A percentile compares a stretch with the other conserved stretches of the same genome.
phyloP scores from a whole-genome alignment of 2,888 invertebrate genomes.

The Pseudanteris insignis region DNA sequence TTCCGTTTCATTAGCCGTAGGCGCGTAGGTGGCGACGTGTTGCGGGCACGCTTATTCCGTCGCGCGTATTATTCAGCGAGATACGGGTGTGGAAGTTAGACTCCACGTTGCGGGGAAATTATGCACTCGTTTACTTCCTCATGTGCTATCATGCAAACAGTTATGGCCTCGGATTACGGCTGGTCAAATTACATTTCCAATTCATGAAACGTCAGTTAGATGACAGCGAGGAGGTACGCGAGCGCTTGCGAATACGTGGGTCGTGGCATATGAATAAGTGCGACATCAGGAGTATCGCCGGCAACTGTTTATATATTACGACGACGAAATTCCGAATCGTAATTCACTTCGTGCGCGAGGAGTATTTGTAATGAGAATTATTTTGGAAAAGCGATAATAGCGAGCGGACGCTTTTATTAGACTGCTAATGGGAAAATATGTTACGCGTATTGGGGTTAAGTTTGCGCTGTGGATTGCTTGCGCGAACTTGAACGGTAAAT shows the following conservation, averaged over 20 bases:
- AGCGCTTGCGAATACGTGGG: constrained; percentile 30
- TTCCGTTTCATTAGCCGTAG: constrained; percentile 32
- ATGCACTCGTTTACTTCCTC: constrained; percentile 62
- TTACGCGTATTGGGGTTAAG: too few relatives aligned
- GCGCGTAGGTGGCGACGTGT: constrained; percentile 6
- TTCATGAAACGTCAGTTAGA: constrained; percentile 65
- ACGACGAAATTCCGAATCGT: constrained; percentile 5
- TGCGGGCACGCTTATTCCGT: constrained; percentile 16
- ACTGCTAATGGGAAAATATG: too few relatives aligned
- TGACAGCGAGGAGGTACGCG: constrained; percentile 48
- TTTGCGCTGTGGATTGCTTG: too few relatives aligned
- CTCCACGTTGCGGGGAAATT: constrained; percentile 49
- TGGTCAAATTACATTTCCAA: constrained; percentile 65
- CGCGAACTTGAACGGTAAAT: too few relatives aligned
- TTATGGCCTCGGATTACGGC: constrained; percentile 52
- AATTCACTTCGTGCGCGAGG: not conserved
- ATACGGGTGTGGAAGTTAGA: constrained; percentile 22
- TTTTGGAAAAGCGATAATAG: not conserved
- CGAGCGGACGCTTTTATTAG: constrained; percentile 4
- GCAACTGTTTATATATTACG: constrained; percentile 13
- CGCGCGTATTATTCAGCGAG: constrained; percentile 27
- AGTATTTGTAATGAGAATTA: not conserved
- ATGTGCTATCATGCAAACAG: constrained; percentile 60
- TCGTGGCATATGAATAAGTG: constrained; percentile 32
- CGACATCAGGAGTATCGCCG: constrained; percentile 30